These are phyloP conservation scores for Salarias fasciatus DNA, from an alignment of 2,797 vertebrate genomes.

Conservation along the genomic window DNA sequence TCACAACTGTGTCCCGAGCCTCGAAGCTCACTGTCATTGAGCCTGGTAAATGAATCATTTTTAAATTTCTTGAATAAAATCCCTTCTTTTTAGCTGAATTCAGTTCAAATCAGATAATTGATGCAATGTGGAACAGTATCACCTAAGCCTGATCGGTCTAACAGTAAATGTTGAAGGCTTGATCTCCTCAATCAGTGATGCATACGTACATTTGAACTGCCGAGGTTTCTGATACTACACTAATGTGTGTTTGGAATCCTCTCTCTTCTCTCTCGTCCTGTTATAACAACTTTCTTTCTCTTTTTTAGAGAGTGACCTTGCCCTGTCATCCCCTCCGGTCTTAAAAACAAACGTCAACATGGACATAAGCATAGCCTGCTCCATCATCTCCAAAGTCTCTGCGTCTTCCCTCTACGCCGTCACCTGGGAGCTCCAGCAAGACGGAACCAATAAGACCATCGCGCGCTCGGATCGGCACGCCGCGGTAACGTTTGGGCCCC, in stretches of 20 bases:
- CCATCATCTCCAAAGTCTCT: conserved; percentile 45
- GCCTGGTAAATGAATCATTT: conserved; percentile 60
- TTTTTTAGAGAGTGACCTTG: conserved; percentile 67
- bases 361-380: conserved; percentile 79
- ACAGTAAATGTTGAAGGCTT: conserved; percentile 55
- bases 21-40: conserved; percentile 57
- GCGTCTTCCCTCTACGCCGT: conserved; percentile 74
- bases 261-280: neutral
- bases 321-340: conserved; percentile 40
- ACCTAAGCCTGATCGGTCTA: conserved; percentile 40
- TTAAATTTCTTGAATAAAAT: neutral
- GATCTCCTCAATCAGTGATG: neutral
- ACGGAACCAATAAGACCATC: conserved; percentile 34
- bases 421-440: conserved; percentile 79
- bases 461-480: conserved; percentile 67
- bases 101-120: neutral
- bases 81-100: too few relatives aligned
- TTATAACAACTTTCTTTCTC: conserved; percentile 12
- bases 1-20: conserved; percentile 31
- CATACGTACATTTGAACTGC: too few relatives aligned
- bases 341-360: conserved; percentile 47
- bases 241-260: neutral
- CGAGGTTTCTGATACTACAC: too few relatives aligned
- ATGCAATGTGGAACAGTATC: conserved; percentile 67
- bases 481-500: conserved; percentile 54